A percentile compares a stretch with the other conserved stretches of the same genome.
phyloP scores from a whole-genome alignment of 2,797 vertebrate species.

The Coranthus polyacanthus region DNA sequence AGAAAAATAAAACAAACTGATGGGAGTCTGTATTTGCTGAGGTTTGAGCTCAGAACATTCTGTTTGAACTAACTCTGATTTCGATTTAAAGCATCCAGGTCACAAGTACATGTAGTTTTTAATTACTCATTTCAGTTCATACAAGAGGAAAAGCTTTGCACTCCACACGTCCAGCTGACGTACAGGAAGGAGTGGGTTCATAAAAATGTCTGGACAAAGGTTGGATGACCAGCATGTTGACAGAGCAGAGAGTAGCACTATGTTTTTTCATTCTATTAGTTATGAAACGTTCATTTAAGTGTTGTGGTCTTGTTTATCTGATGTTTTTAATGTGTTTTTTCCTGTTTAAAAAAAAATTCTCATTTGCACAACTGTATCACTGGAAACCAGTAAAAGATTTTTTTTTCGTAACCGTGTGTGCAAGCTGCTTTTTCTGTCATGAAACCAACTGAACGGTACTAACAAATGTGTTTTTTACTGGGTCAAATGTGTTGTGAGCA shows the following conservation, averaged over 20 bases:
- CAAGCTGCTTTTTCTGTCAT: constrained; percentile 19
- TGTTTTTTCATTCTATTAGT: constrained; percentile 45
- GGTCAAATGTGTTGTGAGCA: no score
- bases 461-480: constrained; percentile 1
- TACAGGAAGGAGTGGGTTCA: constrained; percentile 17
- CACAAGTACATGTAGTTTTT: constrained; percentile 49
- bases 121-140: constrained; percentile 33
- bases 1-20: no score
- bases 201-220: constrained; percentile 45
- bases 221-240: constrained; percentile 37
- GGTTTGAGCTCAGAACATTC: not conserved
- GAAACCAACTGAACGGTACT: not conserved
- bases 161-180: constrained; percentile 16
- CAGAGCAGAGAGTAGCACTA: constrained; percentile 30
- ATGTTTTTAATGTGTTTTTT: constrained; percentile 41
- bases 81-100: no score
- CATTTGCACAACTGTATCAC: constrained; percentile 76
- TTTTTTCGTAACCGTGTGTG: constrained; percentile 56
- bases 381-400: constrained; percentile 77
- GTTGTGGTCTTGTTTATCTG: constrained; percentile 51
- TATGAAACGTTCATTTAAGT: constrained; percentile 45
- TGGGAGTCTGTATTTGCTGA: no score
- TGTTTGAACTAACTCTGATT: no score
- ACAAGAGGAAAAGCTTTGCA: not conserved
- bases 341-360: constrained; percentile 44